These are phyloP conservation scores for Aphelinus atriplicis DNA, from an alignment of 1,140 invertebrate genomes.

Conservation along the genomic window DNA sequence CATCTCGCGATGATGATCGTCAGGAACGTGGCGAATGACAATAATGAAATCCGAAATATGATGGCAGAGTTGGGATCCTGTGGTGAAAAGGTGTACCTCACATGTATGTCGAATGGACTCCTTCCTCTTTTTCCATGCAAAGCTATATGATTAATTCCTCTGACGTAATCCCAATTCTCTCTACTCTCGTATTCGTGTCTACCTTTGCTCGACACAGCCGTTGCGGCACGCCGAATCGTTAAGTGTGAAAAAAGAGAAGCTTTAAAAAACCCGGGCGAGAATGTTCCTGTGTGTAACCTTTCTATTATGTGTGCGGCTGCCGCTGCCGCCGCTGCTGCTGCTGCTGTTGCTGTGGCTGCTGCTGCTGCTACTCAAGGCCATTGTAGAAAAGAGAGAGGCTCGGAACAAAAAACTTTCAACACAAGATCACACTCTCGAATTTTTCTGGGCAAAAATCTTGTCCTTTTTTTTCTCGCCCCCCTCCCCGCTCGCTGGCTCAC, in stretches of 20 bases:
- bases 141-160: constrained; percentile 31
- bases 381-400: constrained; percentile 30
- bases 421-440: constrained; percentile 35
- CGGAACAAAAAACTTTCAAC: constrained; percentile 29
- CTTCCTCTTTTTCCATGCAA: constrained; percentile 25
- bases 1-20: too few species aligned
- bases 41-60: too few species aligned
- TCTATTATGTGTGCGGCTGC: constrained; percentile 25
- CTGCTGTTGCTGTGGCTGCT: background rate
- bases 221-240: constrained; percentile 30
- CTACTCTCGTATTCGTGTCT: background rate
- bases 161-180: constrained; percentile 31
- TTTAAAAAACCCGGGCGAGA: constrained; percentile 27
- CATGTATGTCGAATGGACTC: too few species aligned
- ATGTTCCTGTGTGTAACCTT: constrained; percentile 26
- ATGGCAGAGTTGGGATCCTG: too few species aligned
- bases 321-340: background rate
- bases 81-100: too few species aligned
- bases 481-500: background rate
- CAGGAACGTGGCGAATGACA: too few species aligned
- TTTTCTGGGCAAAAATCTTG: constrained; percentile 3
- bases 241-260: constrained; percentile 39
- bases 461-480: constrained; percentile 1
- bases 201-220: constrained; percentile 12
- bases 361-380: constrained; percentile 18